phyloP scores from a whole-genome alignment of 1,140 invertebrate genomes.

The Pseudomyrmex concolor region DNA sequence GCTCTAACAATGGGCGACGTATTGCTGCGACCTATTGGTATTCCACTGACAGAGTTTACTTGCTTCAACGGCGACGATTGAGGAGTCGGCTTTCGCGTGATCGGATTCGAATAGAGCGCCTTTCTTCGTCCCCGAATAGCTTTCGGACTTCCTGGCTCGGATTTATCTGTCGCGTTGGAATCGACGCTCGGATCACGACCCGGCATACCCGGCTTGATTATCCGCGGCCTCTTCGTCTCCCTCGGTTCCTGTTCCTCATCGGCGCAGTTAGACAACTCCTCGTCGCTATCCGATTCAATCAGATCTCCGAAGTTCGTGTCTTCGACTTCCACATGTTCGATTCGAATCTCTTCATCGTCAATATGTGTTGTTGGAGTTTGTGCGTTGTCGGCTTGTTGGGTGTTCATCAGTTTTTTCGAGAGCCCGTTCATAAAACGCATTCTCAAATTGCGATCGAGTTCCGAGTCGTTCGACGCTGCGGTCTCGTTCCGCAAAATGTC shows the following conservation, averaged over 20 bases:
- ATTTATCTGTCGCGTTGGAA: constrained; percentile 76
- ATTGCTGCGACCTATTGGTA: constrained; percentile 81
- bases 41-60: constrained; percentile 69
- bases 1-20: constrained; percentile 81
- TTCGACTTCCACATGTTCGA: constrained; percentile 32
- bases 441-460: constrained; percentile 83
- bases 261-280: constrained; percentile 74
- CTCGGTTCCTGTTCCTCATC: constrained; percentile 85
- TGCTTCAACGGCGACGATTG: constrained; percentile 81
- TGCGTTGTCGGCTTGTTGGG: constrained; percentile 24
- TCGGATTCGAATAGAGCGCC: constrained; percentile 86
- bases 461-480: constrained; percentile 89
- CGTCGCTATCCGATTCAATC: constrained; percentile 73
- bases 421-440: constrained; percentile 81
- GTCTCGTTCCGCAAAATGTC: constrained; percentile 88
- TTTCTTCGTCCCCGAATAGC: constrained; percentile 91
- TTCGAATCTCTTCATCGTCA: neutral
- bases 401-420: constrained; percentile 68
- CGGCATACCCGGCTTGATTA: constrained; percentile 78
- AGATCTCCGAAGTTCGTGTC: constrained; percentile 22
- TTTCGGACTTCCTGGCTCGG: constrained; percentile 86
- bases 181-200: constrained; percentile 79
- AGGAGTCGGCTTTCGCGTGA: constrained; percentile 77
- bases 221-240: constrained; percentile 86
- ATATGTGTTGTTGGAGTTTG: neutral